These are phyloP conservation scores for Apteryx owenii DNA, from an alignment of 2,113 vertebrate genomes.

Conservation along the genomic window DNA sequence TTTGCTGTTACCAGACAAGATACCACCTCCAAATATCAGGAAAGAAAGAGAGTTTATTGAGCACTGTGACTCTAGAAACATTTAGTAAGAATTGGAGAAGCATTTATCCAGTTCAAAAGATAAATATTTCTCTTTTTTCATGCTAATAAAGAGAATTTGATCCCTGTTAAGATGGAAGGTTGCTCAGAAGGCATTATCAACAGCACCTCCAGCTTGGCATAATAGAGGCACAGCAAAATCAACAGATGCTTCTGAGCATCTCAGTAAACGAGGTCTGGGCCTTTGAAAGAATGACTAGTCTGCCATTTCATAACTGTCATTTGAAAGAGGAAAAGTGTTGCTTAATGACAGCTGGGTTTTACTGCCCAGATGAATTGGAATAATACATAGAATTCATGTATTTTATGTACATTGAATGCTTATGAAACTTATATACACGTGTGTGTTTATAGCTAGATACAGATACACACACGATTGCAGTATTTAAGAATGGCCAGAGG, in stretches of 20 bases:
- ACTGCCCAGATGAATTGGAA: slow-evolving; percentile 15
- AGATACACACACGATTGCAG: not conserved
- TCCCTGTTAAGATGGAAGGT: not conserved
- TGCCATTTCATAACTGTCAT: slow-evolving; percentile 31
- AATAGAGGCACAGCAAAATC: slow-evolving; percentile 27
- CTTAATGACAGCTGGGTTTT: slow-evolving; percentile 25
- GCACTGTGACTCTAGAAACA: not conserved
- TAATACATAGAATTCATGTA: not conserved
- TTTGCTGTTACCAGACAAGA: not conserved
- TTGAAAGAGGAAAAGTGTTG: not conserved
- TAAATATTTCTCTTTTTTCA: slow-evolving; percentile 11
- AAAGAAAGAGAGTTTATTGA: not conserved
- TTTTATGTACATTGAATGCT: not conserved
- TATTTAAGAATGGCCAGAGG: not conserved
- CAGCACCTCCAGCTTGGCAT: slow-evolving; percentile 29
- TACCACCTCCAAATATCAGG: not conserved
- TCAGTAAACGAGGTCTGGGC: not conserved
- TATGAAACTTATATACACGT: slow-evolving; percentile 8
- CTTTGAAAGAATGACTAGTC: slow-evolving; percentile 17
- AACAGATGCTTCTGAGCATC: slow-evolving; percentile 41
- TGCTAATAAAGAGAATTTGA: slow-evolving; percentile 25
- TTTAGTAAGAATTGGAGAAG: not conserved
- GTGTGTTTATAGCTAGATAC: not conserved
- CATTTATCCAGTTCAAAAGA: not conserved
- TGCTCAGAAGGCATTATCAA: slow-evolving; percentile 12